Evolutionary conservation across 2,888 invertebrate species (phyloP), one percentile per base, ranked within the genome.

Genomic region (Phortica magna): DNA sequence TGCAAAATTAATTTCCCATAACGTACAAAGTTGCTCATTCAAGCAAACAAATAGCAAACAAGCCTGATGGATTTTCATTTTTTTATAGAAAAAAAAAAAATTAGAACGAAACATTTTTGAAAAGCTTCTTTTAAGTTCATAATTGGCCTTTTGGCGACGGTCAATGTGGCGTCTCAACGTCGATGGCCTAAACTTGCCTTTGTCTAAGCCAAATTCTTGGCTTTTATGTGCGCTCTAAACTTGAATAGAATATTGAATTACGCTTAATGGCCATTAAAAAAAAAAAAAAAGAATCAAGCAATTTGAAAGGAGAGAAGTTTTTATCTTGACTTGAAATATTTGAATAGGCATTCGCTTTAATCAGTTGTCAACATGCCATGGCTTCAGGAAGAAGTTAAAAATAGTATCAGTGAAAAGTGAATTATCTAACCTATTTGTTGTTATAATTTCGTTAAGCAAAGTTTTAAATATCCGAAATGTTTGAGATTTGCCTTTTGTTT

Each of bases 161-260:
- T 41, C 65, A 65, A 22, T 39, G 7, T 41, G 65, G 65, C 65
- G 39, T 31, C 39, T 39, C 7, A 48, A 9, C 14, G 48, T 12
- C 48, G 48, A 14, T 9, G 48, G 9, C 48, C 14, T 14, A 48
- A 48, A 14, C 17, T 59, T 10, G n/a, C 65, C 39, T 65, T 65
- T 65, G 65, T 39, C 65, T 39, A 48, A 48, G 39, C 22, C 31
- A 7, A 65, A 41, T 22, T 61, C 31, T 39, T 14, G 39, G 41
- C 65, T 39, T 65, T 65, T 65, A n/a, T 65, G 19, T 61, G 61
- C 61, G 9, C 61, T 65, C 65, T 65, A 39, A 65, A 65, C 9
- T 39, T 31, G 41, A 65, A 65, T 65, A 39, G 39, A 65, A 41
- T 65, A 65, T 65, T 65, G 41, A 31, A 65, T 65, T 65, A 65